Evolutionary conservation across 2,113 vertebrate genomes (phyloP), one percentile per base, ranked within the genome.

Genomic region (Aspiorhynchus laticeps): DNA sequence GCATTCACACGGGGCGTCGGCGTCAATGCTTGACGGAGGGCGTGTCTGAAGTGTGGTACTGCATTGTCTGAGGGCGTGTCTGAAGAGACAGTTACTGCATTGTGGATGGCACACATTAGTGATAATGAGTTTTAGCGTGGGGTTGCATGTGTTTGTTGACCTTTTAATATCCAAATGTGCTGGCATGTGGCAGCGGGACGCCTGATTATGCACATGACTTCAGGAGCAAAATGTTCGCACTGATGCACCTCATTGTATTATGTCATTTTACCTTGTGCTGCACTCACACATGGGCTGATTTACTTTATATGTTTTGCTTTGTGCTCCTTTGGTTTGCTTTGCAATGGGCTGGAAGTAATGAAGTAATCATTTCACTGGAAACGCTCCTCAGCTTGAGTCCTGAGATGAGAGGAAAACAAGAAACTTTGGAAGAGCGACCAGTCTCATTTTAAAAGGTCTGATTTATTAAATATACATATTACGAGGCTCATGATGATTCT

Each of bases 181-280:
- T 0, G 38, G 17, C 75, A 51, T 77, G n/a, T 77, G 41, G 26
- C 26, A 28, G 43, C 12, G 26, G 41, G 26, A 77, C 41, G 75
- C 75, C 43, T 77, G 75, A 77, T 51, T 48, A 51, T 77, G 43
- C 43, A 31, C 75, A 77, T 74, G 71, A 74, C 71, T 74, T 43
- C 38, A 14, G 71, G 71, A 74, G 71, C 19, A n/a, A n/a, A n/a
- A 14, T 74, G 36, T 43, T 41, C 43, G 17, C 74, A 24, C 26
- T 48, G n/a, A 15, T 15, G n/a, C 43, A 26, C 14, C 41, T 48
- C 46, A 5, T 51, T 48, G 12, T 48, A 31, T 28, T 77, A 51
- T 28, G 26, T 9, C 7, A 48, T 28, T 77, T 31, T 77, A 51
- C 75, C 26, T 28, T 2, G 26, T 9, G 26, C 75, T 77, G 48